Conservation (phyloP, 2,113 vertebrate genomes). For the Prionailurus viverrinus region DNA sequence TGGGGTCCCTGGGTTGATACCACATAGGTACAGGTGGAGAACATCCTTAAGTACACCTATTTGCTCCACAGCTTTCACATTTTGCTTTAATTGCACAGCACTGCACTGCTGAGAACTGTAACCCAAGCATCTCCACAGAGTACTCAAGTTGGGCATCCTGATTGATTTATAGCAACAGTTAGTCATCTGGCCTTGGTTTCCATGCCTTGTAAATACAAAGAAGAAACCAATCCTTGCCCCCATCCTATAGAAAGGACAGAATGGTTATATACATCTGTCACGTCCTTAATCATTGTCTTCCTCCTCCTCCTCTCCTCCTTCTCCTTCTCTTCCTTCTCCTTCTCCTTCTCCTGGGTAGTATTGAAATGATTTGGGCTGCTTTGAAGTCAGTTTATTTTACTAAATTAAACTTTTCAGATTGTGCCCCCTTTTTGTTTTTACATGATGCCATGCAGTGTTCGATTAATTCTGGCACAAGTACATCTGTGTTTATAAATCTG, state of each 20-base stretch:
- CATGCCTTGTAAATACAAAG: constrained; percentile 61
- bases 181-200: constrained; percentile 58
- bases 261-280: constrained; percentile 58
- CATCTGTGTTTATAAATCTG: constrained; percentile 70
- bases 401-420: constrained; percentile 67
- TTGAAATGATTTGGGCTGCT: constrained; percentile 81
- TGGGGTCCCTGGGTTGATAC: neutral
- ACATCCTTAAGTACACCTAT: neutral
- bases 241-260: constrained; percentile 54
- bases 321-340: neutral
- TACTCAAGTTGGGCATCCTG: neutral
- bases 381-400: constrained; percentile 81
- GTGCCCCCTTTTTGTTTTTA: constrained; percentile 60
- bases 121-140: neutral
- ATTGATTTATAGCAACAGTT: constrained; percentile 44
- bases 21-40: neutral
- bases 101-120: constrained; percentile 57
- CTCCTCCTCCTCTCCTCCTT: neutral
- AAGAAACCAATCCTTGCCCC: constrained; percentile 70
- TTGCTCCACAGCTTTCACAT: neutral
- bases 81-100: neutral
- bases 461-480: constrained; percentile 60
- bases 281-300: constrained; percentile 69
- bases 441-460: neutral
- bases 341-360: constrained; percentile 34